Conservation (phyloP, 2,113 vertebrate genomes). For the Cyanocitta stelleri region DNA sequence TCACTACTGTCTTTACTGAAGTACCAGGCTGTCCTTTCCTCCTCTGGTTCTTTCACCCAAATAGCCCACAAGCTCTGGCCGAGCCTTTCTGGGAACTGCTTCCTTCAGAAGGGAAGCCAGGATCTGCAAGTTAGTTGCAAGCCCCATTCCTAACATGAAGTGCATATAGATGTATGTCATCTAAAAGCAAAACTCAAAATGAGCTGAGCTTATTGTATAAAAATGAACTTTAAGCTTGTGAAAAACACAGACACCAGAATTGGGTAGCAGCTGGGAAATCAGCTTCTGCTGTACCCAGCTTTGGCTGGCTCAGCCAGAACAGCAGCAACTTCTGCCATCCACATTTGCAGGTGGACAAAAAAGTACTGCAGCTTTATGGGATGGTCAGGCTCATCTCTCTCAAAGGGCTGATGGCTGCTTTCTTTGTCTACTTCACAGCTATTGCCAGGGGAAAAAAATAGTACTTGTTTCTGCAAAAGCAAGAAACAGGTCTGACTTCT, state of each 20-base stretch:
- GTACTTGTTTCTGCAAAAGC: not conserved
- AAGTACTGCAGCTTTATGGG: not conserved
- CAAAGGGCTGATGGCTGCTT: not conserved
- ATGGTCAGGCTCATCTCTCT: not conserved
- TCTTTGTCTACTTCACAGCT: not conserved
- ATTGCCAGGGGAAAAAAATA: not conserved
- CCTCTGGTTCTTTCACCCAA: not conserved
- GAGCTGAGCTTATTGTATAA: not conserved
- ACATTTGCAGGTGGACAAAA: not conserved
- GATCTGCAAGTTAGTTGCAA: not conserved
- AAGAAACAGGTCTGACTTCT: conserved; percentile 29
- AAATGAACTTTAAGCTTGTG: not conserved
- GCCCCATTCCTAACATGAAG: not conserved
- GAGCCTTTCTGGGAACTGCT: not conserved
- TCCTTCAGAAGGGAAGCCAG: not conserved
- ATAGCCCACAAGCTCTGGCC: not conserved
- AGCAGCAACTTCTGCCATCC: not conserved
- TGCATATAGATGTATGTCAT: not conserved
- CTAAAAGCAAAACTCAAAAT: not conserved
- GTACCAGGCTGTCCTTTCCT: not conserved
- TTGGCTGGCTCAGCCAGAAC: not conserved
- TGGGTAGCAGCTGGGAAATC: not conserved
- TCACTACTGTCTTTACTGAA: not conserved
- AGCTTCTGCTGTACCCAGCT: not conserved
- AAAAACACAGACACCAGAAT: not conserved